Evolutionary conservation across 1,140 invertebrate genomes (phyloP), one percentile per base, ranked within the genome.

Genomic region (Drosophila sp.): DNA sequence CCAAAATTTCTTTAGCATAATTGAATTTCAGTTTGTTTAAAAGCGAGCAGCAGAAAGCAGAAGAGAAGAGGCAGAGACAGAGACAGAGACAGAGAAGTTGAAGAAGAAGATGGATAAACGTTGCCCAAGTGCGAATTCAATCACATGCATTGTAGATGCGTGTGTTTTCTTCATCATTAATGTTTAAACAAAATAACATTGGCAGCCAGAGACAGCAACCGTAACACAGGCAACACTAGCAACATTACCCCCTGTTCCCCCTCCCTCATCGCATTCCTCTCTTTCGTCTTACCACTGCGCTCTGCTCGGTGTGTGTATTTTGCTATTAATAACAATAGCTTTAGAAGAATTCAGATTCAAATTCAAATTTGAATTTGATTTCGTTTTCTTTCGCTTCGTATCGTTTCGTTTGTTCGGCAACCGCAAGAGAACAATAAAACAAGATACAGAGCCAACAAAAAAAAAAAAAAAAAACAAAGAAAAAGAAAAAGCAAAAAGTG

Each of bases 261-360:
- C 58, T 8, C 45, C 32, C 9, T 9, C 13, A 40, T 51, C 41
- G 16, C 16, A 8, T 16, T n/a, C 14, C 32, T 14, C n/a, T 29
- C 43, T 27, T 36, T 25, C 3, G 9, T 21, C 63, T 51, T 38
- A 21, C 27, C 61, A 72, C 69, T 62, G 41, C 57, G 61, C 66
- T 71, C 70, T 62, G 83, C 72, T 82, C 78, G 66, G 83, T 82
- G 83, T 87, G 83, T 82, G 82, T 82, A 79, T 72, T 72, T 76
- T 87, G 81, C 82, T 87, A 87, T 87, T 87, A 89, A 87, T 87
- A 87, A 89, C 82, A 89, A 87, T 64, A 82, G 82, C 83, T 79
- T 87, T 45, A 64, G 83, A 87, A 87, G 82, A 87, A 89, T 87
- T 87, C 62, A 72, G 62, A 79, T 70, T 70, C 45, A 29, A 46